Evolutionary conservation across 2,113 vertebrate species (phyloP), one percentile per base, ranked within the genome.

Genomic region (Perca fluviatilis): DNA sequence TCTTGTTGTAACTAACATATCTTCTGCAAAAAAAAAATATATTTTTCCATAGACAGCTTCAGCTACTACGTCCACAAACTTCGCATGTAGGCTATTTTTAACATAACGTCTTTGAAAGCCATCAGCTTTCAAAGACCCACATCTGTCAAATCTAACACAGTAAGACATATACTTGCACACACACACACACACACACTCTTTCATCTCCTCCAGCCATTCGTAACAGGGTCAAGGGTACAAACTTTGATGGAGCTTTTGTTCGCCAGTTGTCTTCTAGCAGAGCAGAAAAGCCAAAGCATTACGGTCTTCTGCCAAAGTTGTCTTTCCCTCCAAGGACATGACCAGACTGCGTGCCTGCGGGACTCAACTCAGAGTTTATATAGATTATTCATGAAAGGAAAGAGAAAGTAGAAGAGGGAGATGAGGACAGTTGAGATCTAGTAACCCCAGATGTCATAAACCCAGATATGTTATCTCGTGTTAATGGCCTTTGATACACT

Each of bases 381-480:
- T 86, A 72, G 79, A 90, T 90, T 84, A 88, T 90, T 86, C 84
- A 88, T 86, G 84, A 74, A 21, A 82, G 57, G 19, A 54, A 64
- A 74, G 36, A 51, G 19, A 56, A 1, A 67, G 11, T n/a, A 74
- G 58, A 43, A 67, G 46, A 79, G 53, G 36, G 64, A 57, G 56
- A 65, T 77, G 72, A 80, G 46, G 78, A 77, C 78, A 82, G 63
- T 49, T 25, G 75, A 67, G 56, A 80, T 71, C n/a, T 46, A 21
- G 64, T 40, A 54, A 72, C 23, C 58, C 49, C 30, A 66, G 7
- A 78, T 2, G 2, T 62, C 74, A 60, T 19, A 53, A 74, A 83
- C 54, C 27, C 25, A 57, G 23, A 79, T 62, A 57, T 63, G n/a
- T 70, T 30, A 5, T 71, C 33, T 43, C 1, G 54, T 50, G 36